Evolutionary conservation across 2,888 invertebrate species (phyloP), one percentile per base, ranked within the genome.

Genomic region (Scaptomyza polygonia): DNA sequence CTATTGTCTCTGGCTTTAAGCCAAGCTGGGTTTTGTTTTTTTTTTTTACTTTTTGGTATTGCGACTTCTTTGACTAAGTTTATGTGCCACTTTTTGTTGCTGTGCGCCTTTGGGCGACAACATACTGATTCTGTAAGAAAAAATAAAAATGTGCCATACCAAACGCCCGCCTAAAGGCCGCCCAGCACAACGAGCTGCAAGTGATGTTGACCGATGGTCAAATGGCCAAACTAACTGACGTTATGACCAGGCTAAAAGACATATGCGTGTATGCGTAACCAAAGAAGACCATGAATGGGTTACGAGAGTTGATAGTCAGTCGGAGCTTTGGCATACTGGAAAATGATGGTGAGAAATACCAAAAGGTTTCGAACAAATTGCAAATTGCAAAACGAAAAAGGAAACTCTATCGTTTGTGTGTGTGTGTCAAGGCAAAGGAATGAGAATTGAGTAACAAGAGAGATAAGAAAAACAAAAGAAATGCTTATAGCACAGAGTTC

Each of bases 151-250:
- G 8, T 39, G 25, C 40, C 18, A 0, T 21, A 27, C 36, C 49
- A 43, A 47, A 63, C 57, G 32, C 57, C 64, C 47, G 45, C 18
- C 18, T 2, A 12, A 12, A 1, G 30, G 45, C 7, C 16, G 9
- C n/a, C 32, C n/a, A n/a, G 4, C 47, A 14, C 29, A 43, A 21
- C 34, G 48, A 21, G 53, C 59, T 67, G 70, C 71, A 40, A 55
- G 65, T 68, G 75, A 73, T 59, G 68, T 63, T 68, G 72, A 68
- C 61, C 57, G 62, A 71, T 56, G 76, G 59, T 29, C 68, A 61
- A 51, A 57, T 61, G 36, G 16, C 58, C 43, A 18, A 36, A 9
- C 49, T 36, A 25, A 43, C 43, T 53, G 59, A 56, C 45, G 51
- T 57, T 43, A 11, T 27, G 49, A 34, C 21, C 16, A 7, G 39